Base-by-base conservation (phyloP, 2,888 invertebrate species). In the Epirrita christyi region DNA sequence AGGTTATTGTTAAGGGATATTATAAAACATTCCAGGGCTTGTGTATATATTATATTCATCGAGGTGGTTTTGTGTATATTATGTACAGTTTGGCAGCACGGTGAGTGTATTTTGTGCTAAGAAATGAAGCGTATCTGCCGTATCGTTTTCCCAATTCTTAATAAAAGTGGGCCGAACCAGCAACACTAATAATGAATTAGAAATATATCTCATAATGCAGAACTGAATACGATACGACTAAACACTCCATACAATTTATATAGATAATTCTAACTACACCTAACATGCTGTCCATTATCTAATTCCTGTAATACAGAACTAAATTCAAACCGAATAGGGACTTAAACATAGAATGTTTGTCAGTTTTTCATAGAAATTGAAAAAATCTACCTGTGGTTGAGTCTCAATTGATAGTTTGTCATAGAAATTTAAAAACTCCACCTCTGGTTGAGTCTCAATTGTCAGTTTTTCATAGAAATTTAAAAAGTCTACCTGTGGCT, bases 1-100 rank as follows among this genome's bases (percentile, higher is more conserved):
- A 34, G 50, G 46, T 47, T 81, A 92, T 93, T 92, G 94, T 94
- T 92, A 94, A 93, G 91, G 89, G 89, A 92, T 94, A 94, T 87
- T 86, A 83, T 72, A 78, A 80, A 78, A 75, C 75, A 78, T 79
- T 80, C 72, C 78, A 79, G 94, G 54, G 45, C 53, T 49, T 56
- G 47, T 64, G 61, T 63, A 61, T 47, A 63, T 59, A 60, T 51
- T 47, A 63, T 59, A 60, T 51, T 43, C 58, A 50, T 56, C 27
- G 34, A 9, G 53, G 57, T 61, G 57, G 52, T 43, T 45, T 46
- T 54, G 43, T 57, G 40, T 44, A 44, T 21, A 21, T 52, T 46
- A 28, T 41, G 43, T 52, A 21, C 10, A 41, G 37, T 37, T n/a
- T 41, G 45, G 50, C 47, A 41, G 47, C 40, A 44, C 47, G 59